These are phyloP conservation scores for Bos taurus DNA, from an alignment of 2,113 vertebrate species.

Conservation along the genomic window DNA sequence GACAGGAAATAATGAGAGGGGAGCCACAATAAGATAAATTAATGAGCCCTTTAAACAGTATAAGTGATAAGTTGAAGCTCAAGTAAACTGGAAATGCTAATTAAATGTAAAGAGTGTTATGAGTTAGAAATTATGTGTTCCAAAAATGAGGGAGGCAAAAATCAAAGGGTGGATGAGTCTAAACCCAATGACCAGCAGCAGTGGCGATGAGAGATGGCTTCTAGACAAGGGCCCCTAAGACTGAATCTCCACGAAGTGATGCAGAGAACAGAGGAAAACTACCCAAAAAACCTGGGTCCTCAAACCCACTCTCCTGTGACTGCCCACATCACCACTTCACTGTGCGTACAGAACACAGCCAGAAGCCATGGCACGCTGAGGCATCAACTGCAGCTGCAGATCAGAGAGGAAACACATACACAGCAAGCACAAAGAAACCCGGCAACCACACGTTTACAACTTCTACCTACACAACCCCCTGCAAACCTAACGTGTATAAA, in stretches of 20 bases:
- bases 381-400: not conserved
- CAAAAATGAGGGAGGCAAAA: not conserved
- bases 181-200: not conserved
- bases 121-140: not conserved
- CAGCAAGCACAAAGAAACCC: not conserved
- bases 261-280: not conserved
- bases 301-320: not conserved
- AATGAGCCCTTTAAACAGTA: constrained; percentile 9
- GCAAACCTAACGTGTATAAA: not conserved
- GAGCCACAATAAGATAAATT: constrained; percentile 14
- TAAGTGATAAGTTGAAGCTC: constrained; percentile 23
- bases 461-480: not conserved
- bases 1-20: not conserved
- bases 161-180: not conserved
- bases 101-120: not conserved
- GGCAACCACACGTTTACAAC: not conserved
- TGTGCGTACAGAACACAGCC: not conserved
- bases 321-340: not conserved
- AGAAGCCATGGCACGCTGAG: not conserved
- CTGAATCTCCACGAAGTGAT: not conserved
- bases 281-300: not conserved
- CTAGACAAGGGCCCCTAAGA: not conserved
- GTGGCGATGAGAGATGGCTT: not conserved
- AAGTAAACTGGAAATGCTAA: constrained; percentile 28
- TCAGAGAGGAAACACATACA: not conserved